phyloP scores from a whole-genome alignment of 2,888 invertebrate genomes.

The Caenorhabditis wallacei region DNA sequence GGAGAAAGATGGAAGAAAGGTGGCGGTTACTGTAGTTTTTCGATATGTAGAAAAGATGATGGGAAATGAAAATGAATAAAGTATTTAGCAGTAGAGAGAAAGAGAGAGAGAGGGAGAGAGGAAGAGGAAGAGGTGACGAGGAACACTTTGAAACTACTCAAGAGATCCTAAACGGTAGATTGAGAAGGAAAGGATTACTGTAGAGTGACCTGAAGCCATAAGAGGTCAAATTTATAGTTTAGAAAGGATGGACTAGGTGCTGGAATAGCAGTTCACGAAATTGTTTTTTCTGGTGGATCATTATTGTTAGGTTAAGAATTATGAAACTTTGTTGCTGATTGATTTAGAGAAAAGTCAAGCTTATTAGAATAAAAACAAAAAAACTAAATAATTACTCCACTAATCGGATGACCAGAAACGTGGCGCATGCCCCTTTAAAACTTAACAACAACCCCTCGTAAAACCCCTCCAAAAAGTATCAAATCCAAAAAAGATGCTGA shows the following conservation, averaged over 20 bases:
- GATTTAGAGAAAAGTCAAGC: too few species aligned
- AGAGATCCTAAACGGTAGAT: conserved; percentile 37
- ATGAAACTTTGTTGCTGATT: too few species aligned
- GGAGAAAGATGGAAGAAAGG: too few species aligned
- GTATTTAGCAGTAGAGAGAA: background rate
- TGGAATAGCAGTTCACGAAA: too few species aligned
- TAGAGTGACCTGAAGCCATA: conserved; percentile 19
- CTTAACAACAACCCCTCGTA: too few species aligned
- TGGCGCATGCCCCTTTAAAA: too few species aligned
- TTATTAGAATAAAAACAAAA: too few species aligned
- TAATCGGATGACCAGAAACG: too few species aligned
- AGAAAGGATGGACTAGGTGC: too few species aligned
- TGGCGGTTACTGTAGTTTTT: conserved; percentile 33
- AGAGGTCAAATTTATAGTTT: background rate
- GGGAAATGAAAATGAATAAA: conserved; percentile 25
- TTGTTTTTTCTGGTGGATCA: too few species aligned
- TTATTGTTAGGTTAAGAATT: too few species aligned
- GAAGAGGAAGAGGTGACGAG: background rate
- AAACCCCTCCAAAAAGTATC: background rate
- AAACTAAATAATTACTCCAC: too few species aligned
- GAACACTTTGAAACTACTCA: conserved; percentile 38
- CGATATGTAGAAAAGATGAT: conserved; percentile 10
- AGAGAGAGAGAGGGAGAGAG: background rate
- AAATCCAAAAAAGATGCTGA: background rate
- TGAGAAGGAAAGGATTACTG: conserved; percentile 10